A percentile compares a stretch with the other conserved stretches of the same genome.
phyloP scores from a whole-genome alignment of 1,140 invertebrate species.

The Drosophila insularis region DNA sequence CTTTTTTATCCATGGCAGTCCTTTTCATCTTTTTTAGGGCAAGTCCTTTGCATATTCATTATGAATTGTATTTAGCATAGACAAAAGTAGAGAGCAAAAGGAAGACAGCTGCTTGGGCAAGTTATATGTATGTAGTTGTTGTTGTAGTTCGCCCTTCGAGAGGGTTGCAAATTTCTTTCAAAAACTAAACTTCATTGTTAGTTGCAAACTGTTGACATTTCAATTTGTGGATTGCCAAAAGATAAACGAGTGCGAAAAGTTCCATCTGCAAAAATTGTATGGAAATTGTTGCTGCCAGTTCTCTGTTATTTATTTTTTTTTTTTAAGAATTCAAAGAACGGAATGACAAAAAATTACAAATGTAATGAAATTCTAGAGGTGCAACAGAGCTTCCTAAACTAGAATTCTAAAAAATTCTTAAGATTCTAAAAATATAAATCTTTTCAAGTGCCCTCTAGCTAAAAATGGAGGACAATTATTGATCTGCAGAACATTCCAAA shows the following conservation, averaged over 20 bases:
- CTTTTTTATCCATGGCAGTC: constrained; percentile 3
- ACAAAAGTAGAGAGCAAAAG: neutral
- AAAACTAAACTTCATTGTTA: constrained; percentile 1
- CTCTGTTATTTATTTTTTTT: too few species aligned
- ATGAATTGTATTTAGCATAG: constrained; percentile 46
- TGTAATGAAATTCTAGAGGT: too few species aligned
- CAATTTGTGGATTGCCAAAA: constrained; percentile 1
- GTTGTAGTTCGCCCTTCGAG: neutral
- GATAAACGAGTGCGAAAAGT: constrained; percentile 6
- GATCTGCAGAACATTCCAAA: too few species aligned
- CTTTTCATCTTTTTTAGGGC: constrained; percentile 21
- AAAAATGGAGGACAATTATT: too few species aligned
- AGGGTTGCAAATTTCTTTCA: neutral
- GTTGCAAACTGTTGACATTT: constrained; percentile 6
- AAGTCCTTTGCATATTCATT: constrained; percentile 37
- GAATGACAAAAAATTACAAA: too few species aligned
- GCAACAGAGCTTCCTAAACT: too few species aligned
- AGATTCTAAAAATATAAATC: too few species aligned
- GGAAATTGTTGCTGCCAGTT: neutral
- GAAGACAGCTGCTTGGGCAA: neutral
- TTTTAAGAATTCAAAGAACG: too few species aligned
- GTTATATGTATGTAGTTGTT: neutral
- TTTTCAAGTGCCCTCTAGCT: too few species aligned
- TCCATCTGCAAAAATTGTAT: neutral
- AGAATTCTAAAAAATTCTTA: too few species aligned